Evolutionary conservation across 2,797 vertebrate genomes (phyloP).

Genomic region (Forpus xanthops): DNA sequence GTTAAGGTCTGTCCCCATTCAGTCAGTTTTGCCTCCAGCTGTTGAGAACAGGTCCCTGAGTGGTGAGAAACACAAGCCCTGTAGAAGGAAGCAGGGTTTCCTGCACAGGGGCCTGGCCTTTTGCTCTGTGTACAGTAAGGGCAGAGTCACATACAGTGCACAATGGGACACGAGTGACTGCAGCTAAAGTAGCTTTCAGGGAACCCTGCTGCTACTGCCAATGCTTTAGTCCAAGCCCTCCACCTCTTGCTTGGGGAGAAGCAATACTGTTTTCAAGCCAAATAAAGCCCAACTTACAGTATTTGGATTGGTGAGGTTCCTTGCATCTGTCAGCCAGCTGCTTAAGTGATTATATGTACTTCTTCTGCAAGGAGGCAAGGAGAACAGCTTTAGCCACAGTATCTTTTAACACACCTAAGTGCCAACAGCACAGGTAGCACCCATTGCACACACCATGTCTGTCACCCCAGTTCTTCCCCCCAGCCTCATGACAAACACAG

Average conservation of each 20-base stretch:
- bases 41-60: background rate
- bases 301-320: slow-evolving; percentile 99
- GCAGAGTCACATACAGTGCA: background rate
- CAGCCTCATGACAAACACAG: background rate
- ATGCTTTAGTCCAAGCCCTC: background rate
- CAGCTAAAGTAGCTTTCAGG: background rate
- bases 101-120: background rate
- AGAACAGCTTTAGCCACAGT: slow-evolving; percentile 13
- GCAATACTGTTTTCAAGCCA: background rate
- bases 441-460: background rate
- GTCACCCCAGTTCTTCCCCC: background rate
- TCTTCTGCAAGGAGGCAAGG: slow-evolving; percentile 84
- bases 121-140: background rate
- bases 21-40: background rate
- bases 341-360: slow-evolving; percentile 99
- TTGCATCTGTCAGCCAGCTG: slow-evolving; percentile 98
- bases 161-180: background rate
- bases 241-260: background rate
- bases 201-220: background rate
- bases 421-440: background rate
- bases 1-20: background rate
- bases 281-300: slow-evolving; percentile 84
- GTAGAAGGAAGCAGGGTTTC: background rate
- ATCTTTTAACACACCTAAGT: background rate
- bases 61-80: background rate